Conservation (phyloP, 1,140 invertebrate genomes). For the Trissolcus basalis region DNA sequence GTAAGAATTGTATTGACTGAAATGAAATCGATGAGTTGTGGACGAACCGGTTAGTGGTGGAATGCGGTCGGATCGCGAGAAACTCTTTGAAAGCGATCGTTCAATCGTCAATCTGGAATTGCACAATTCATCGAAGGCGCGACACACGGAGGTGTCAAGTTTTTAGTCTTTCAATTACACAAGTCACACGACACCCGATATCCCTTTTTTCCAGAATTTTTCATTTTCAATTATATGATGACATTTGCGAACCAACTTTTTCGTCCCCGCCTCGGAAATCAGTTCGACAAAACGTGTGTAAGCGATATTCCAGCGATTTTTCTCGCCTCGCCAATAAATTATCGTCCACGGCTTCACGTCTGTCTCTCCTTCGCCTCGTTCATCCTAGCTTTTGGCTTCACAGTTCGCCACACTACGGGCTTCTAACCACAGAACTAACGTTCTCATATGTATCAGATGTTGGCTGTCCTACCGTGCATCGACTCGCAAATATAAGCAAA, state of each 20-base stretch:
- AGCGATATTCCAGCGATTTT: constrained; percentile 5
- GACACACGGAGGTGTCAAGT: constrained; percentile 54
- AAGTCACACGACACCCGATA: constrained; percentile 44
- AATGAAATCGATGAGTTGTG: constrained; percentile 52
- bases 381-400: constrained; percentile 57
- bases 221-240: constrained; percentile 7
- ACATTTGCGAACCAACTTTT: not conserved
- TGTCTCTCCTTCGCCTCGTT: constrained; percentile 21
- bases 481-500: constrained; percentile 59
- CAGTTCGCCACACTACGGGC: constrained; percentile 68
- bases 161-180: constrained; percentile 57
- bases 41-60: constrained; percentile 51
- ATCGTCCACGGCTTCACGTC: constrained; percentile 8
- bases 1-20: constrained; percentile 30
- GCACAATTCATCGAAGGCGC: constrained; percentile 51
- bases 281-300: constrained; percentile 7
- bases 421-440: constrained; percentile 75
- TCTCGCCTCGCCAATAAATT: constrained; percentile 14
- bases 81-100: constrained; percentile 52
- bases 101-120: constrained; percentile 50
- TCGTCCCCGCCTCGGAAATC: constrained; percentile 4
- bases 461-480: constrained; percentile 68
- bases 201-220: constrained; percentile 8
- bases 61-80: constrained; percentile 51
- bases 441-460: constrained; percentile 77